Conservation (phyloP, 2,888 invertebrate genomes). For the Allygus modestus region DNA sequence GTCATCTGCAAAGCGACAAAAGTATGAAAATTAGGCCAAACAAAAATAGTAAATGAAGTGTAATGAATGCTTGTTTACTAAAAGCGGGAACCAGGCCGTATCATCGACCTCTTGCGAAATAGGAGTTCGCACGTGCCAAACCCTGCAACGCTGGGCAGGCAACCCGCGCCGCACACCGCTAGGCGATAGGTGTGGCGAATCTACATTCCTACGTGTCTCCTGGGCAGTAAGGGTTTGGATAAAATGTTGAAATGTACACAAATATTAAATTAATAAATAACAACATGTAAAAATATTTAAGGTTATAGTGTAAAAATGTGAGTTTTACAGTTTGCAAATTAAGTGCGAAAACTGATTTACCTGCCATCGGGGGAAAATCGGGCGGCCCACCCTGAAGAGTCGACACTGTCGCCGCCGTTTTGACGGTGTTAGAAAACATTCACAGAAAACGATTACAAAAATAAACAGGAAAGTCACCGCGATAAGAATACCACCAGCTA, state of each 20-base stretch:
- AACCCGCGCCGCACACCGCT: background rate
- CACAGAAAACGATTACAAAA: background rate
- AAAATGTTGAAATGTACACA: no score
- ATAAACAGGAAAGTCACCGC: constrained; percentile 22
- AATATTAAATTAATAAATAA: background rate
- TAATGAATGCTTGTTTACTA: constrained; percentile 38
- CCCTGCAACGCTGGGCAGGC: background rate
- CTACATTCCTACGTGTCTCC: background rate
- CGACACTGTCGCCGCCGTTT: background rate
- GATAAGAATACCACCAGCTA: constrained; percentile 3
- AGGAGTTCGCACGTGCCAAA: constrained; percentile 49
- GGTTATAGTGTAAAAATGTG: background rate
- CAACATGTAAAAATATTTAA: no score
- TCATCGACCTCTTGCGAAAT: constrained; percentile 52
- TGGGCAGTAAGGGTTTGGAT: background rate
- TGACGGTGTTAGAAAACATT: constrained; percentile 4
- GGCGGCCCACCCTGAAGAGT: background rate
- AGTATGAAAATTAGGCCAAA: background rate
- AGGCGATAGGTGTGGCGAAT: constrained; percentile 44
- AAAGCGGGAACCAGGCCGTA: constrained; percentile 33
- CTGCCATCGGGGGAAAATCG: constrained; percentile 9
- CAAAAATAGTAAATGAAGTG: background rate
- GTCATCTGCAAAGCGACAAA: background rate
- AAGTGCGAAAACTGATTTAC: background rate
- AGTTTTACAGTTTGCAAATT: background rate